phyloP scores from a whole-genome alignment of 2,113 vertebrate species.

The Oreotragus oreotragus region DNA sequence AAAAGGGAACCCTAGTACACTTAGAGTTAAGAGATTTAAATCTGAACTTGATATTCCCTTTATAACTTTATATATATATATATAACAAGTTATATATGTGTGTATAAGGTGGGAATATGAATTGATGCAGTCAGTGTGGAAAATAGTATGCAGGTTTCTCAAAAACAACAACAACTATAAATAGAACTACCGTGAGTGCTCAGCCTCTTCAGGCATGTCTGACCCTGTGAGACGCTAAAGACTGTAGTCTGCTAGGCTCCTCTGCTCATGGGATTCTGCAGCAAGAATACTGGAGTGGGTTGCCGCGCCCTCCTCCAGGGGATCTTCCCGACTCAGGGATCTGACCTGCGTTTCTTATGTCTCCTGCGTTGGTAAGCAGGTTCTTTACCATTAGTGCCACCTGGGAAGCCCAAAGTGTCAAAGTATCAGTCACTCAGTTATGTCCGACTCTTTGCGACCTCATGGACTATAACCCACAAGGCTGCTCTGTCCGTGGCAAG shows the following conservation, averaged over 20 bases:
- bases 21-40: neutral
- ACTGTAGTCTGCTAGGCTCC: neutral
- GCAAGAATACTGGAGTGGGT: neutral
- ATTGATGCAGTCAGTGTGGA: neutral
- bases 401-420: neutral
- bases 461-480: neutral
- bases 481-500: neutral
- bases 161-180: neutral
- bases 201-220: neutral
- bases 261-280: neutral
- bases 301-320: neutral
- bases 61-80: neutral
- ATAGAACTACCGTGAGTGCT: neutral
- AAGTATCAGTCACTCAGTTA: neutral
- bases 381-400: neutral
- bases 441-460: accelerated
- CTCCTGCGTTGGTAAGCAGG: neutral
- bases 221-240: neutral
- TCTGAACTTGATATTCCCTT: neutral
- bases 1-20: neutral
- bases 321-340: neutral
- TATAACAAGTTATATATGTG: neutral
- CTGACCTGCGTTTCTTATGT: neutral
- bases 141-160: neutral
- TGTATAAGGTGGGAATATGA: neutral